These are phyloP conservation scores for Rhyacophila brunnea DNA, from an alignment of 1,140 invertebrate species.

Conservation along the genomic window DNA sequence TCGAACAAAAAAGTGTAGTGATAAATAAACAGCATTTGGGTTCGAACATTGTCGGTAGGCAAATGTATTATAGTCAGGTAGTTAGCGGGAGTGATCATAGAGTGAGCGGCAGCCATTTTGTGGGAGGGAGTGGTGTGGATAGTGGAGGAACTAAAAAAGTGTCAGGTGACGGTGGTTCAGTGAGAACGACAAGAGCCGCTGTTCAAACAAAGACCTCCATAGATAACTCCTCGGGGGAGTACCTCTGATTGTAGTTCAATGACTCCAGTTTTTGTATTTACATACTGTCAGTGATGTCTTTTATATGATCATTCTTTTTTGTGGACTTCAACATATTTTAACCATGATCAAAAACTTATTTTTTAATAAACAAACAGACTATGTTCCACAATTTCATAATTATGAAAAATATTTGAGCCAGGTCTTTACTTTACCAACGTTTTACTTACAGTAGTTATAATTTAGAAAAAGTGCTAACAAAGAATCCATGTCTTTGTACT, in stretches of 20 bases:
- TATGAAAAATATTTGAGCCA: no score
- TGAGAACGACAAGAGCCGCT: constrained; percentile 17
- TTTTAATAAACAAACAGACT: no score
- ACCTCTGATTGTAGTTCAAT: constrained; percentile 28
- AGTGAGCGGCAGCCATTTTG: constrained; percentile 3
- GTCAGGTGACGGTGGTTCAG: constrained; percentile 16
- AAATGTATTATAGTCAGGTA: constrained; percentile 34
- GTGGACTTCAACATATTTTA: no score
- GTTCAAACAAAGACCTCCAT: constrained; percentile 25
- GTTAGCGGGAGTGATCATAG: constrained; percentile 17
- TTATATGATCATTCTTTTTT: no score
- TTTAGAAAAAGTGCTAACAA: no score
- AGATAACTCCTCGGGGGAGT: constrained; percentile 27
- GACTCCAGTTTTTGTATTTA: no score
- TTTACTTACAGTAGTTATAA: no score
- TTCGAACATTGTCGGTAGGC: constrained; percentile 32
- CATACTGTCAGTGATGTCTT: no score
- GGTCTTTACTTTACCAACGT: no score
- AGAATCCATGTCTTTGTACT: no score
- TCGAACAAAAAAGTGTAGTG: background rate
- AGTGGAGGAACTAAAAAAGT: constrained; percentile 18
- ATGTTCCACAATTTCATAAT: no score
- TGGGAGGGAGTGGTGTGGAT: constrained; percentile 6
- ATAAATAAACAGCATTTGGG: constrained; percentile 30
- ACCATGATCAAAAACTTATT: no score